Evolutionary conservation across 1,140 invertebrate genomes (phyloP).

Genomic region (Tribolium madens): DNA sequence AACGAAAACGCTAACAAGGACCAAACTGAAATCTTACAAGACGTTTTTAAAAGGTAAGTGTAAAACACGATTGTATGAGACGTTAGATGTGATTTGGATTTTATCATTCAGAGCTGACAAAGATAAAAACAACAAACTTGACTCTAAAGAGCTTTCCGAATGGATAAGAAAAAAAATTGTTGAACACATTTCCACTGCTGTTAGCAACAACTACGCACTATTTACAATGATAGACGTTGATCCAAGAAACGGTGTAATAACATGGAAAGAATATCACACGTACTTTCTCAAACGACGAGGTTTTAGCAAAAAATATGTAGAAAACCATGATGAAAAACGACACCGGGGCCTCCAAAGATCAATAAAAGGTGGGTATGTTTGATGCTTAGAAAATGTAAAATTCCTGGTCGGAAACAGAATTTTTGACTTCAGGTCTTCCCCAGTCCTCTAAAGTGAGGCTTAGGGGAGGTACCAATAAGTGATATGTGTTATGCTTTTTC

Average conservation of each 20-base stretch:
- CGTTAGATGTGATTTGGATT: too few species aligned
- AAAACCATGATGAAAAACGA: conserved; percentile 76
- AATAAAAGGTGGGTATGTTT: conserved; percentile 67
- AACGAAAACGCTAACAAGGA: conserved; percentile 63
- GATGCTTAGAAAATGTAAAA: too few species aligned
- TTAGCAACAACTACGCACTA: conserved; percentile 78
- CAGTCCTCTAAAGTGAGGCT: too few species aligned
- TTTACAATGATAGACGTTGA: conserved; percentile 81
- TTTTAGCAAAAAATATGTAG: conserved; percentile 74
- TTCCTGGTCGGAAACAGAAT: too few species aligned
- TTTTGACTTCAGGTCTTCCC: too few species aligned
- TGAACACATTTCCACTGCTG: conserved; percentile 80
- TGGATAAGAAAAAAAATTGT: conserved; percentile 82
- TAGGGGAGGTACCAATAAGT: too few species aligned
- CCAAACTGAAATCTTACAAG: conserved; percentile 66
- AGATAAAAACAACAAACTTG: conserved; percentile 73
- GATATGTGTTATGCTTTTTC: too few species aligned
- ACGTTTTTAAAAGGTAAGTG: conserved; percentile 67
- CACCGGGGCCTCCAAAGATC: conserved; percentile 69
- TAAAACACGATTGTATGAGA: too few species aligned
- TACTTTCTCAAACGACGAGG: conserved; percentile 79
- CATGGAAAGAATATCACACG: conserved; percentile 84
- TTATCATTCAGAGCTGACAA: conserved; percentile 75
- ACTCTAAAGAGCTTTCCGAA: conserved; percentile 75
- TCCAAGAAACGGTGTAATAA: conserved; percentile 80